Evolutionary conservation across 2,797 vertebrate genomes (phyloP).

Genomic region (Periophthalmus magnuspinnatus): DNA sequence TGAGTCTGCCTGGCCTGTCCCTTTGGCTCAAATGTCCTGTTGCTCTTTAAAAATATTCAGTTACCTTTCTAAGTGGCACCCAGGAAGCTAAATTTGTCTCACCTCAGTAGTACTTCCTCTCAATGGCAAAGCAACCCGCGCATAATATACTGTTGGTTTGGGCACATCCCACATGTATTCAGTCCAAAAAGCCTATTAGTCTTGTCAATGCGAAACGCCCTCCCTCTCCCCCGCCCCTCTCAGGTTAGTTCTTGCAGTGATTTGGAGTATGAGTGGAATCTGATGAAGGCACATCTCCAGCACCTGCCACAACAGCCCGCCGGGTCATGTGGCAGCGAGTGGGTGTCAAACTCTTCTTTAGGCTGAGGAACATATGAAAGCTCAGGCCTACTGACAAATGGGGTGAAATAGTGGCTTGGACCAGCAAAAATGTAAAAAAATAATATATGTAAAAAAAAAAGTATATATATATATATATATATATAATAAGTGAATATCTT

Average conservation of each 20-base stretch:
- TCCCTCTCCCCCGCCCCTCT: constrained; percentile 15
- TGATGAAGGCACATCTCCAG: constrained; percentile 31
- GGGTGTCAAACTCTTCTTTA: constrained; percentile 32
- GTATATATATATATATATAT: too few species aligned
- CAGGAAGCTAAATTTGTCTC: neutral
- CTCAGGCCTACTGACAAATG: constrained; percentile 24
- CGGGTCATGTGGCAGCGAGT: constrained; percentile 21
- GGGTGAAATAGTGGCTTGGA: neutral
- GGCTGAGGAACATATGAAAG: neutral
- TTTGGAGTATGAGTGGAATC: constrained; percentile 51
- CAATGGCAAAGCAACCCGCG: neutral
- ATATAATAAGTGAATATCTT: too few species aligned
- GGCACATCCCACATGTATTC: constrained; percentile 22
- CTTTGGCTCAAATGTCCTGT: constrained; percentile 13
- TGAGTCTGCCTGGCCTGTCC: constrained; percentile 3
- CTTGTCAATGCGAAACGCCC: constrained; percentile 3
- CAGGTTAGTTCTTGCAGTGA: constrained; percentile 55
- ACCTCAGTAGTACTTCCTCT: neutral
- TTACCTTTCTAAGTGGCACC: constrained; percentile 5
- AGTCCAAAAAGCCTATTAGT: constrained; percentile 1
- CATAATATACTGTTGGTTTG: constrained; percentile 5
- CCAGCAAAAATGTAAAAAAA: neutral
- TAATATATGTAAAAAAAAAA: neutral
- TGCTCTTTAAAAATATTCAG: constrained; percentile 9
- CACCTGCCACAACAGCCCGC: constrained; percentile 30